Base-by-base conservation (phyloP, 2,888 invertebrate genomes). In the Rambutsinella grinnellia region DNA sequence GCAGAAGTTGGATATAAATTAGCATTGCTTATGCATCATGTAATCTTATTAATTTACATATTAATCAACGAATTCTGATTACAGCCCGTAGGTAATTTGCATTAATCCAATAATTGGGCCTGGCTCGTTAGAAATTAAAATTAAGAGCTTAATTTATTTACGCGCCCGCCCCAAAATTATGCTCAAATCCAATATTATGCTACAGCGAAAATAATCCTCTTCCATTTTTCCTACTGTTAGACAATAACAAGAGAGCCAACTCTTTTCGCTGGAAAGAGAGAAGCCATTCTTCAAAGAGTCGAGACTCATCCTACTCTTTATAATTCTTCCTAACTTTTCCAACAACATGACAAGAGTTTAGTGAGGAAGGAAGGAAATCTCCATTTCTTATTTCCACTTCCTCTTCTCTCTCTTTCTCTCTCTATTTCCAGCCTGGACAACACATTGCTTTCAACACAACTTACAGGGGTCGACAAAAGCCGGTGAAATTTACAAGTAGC, bases 31-130 rank as follows among this genome's bases (percentile, higher is more conserved):
- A n/a, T 83, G 83, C 83, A 82, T 83, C 82, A 82, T 82, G 83
- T 83, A 82, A 83, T 83, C 82, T 83, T 82, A 83, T 83, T 83
- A 83, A 83, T 83, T 83, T 83, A 81, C 83, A 83, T 83, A 83
- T 83, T 83, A 83, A 83, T 83, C 82, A 82, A 82, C 75, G 82
- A 82, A 83, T 83, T 82, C 83, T 83, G 83, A 83, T 83, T 83
- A 83, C 79, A 82, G 83, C 79, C 81, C 81, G 80, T 75, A 83
- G 82, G 80, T 83, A 83, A 83, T 83, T 83, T 83, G 83, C 83
- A 83, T 83, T 83, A 83, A 83, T 83, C 83, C 82, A 83, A 83
- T 83, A 83, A 83, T 83, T 83, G 83, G 82, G 80, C 83, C 79
- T 81, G 82, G 80, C 83, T 83, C 83, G 82, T 83, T 83, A 83